Conservation (phyloP, 2,113 vertebrate species). For the Eretmochelys imbricata region DNA sequence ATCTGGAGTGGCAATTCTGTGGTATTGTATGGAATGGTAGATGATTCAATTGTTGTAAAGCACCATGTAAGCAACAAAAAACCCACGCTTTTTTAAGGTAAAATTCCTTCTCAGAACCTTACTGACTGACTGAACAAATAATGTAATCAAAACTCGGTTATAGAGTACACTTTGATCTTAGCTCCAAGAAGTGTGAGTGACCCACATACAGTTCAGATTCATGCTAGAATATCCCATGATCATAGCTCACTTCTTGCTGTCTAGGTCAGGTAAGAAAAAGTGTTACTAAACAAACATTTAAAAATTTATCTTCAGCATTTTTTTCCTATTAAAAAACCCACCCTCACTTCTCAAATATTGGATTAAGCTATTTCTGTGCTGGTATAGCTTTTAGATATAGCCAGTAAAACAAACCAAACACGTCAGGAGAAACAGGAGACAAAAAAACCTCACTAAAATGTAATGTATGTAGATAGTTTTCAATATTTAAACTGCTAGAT, state of each 20-base stretch:
- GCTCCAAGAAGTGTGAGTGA: neutral
- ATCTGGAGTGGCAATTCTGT: neutral
- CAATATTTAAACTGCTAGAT: neutral
- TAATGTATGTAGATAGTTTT: neutral
- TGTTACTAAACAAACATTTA: neutral
- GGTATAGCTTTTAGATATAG: neutral
- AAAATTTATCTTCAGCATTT: neutral
- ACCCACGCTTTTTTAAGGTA: neutral
- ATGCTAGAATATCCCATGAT: neutral
- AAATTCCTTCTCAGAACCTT: constrained; percentile 9
- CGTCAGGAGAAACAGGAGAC: neutral
- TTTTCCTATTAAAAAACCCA: constrained; percentile 30
- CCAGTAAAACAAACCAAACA: neutral
- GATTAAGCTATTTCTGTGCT: neutral
- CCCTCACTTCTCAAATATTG: rapidly evolving
- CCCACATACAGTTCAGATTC: constrained; percentile 42
- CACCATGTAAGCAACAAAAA: neutral
- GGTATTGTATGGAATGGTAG: neutral
- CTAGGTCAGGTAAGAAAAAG: neutral
- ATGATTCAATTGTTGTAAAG: neutral
- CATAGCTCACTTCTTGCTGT: neutral
- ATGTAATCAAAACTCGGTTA: constrained; percentile 40
- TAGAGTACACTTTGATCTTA: neutral
- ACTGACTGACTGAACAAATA: constrained; percentile 16
- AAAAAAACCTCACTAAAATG: neutral